Base-by-base conservation (phyloP, 2,797 vertebrate species). In the Squalus acanthias region DNA sequence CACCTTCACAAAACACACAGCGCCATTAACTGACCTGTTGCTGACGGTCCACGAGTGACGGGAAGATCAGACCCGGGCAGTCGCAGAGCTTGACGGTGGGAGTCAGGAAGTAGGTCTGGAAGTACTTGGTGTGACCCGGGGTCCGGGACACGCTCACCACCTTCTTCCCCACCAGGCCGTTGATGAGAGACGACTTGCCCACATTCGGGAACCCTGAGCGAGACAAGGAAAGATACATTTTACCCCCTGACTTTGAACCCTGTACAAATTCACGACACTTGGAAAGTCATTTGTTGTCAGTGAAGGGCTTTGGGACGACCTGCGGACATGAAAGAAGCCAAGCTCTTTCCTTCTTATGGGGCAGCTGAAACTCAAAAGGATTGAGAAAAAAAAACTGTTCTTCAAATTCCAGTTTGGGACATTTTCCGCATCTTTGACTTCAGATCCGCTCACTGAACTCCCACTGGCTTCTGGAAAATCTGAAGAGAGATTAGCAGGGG, bases 21-120 rank as follows among this genome's bases (percentile, higher is more conserved):
- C 0, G 6, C n/a, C 0, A 26, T 3, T 13, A 15, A 13, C 95
- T 39, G 97, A 99, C 99, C 99, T 99, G 99, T 69, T 99, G 97
- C 70, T 98, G 98, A 60, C 97, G 98, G 96, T 98, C 98, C 29
- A 99, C 98, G 0, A 97, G 97, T 0, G 99, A 98, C 0, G 99
- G 98, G 97, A 99, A 99, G 96, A 99, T 98, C 26, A 99, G 98
- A 12, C 99, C 99, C 0, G 99, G 99, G 97, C 99, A 99, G 97
- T 99, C 99, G 1, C 99, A 99, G 15, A 99, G 98, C 92, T 99
- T 99, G 93, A 99, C 98, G 0, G 98, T 98, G 22, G 98, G 98
- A 0, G 99, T 99, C 97, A 99, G 99, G 98, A 99, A 99, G 97
- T 99, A 99, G 0, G 99, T 99, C 98, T 99, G 99, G 97, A 99